Evolutionary conservation across 2,888 invertebrate genomes (phyloP).

Genomic region (Oligia fasciuncula): DNA sequence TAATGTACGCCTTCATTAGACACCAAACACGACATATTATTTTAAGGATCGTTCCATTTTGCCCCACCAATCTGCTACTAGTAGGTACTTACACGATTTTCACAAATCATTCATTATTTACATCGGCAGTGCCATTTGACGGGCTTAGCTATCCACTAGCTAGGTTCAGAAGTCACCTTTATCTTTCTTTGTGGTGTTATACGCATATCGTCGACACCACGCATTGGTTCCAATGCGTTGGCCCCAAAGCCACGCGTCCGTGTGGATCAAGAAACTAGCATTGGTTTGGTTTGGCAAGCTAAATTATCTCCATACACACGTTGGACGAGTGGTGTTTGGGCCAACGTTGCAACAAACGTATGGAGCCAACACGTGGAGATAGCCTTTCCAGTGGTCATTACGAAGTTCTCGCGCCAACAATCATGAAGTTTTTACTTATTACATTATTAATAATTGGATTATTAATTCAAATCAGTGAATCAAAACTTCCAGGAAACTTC

Average conservation of each 20-base stretch:
- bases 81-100: neutral
- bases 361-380: neutral
- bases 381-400: neutral
- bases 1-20: neutral
- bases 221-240: neutral
- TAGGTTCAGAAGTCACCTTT: neutral
- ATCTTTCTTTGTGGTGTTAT: neutral
- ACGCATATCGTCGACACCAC: neutral
- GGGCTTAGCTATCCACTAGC: neutral
- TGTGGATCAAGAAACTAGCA: neutral
- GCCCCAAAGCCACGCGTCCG: neutral
- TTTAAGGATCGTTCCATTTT: neutral
- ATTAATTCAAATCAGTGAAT: neutral
- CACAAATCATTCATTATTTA: neutral
- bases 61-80: neutral
- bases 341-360: neutral
- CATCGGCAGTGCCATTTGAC: neutral
- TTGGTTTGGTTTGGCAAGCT: too few relatives aligned
- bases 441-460: conserved; percentile 2
- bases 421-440: neutral
- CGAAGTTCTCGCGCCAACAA: neutral
- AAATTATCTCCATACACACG: neutral
- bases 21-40: neutral
- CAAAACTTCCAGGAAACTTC: neutral
- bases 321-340: neutral